Conservation (phyloP, 2,888 invertebrate genomes). For the Caenorhabditis panamensis region DNA sequence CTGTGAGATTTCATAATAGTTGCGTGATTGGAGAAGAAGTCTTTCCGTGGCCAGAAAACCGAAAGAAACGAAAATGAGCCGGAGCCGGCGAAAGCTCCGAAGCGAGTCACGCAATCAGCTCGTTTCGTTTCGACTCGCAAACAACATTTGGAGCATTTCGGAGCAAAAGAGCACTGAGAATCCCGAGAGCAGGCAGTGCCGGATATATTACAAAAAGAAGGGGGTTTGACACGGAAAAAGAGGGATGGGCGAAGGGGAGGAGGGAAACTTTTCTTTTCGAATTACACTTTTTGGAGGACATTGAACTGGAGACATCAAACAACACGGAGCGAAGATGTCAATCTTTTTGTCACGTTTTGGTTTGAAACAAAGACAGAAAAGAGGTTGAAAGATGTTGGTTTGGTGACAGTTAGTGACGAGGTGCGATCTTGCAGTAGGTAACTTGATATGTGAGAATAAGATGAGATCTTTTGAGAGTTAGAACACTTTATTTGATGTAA, state of each 20-base stretch:
- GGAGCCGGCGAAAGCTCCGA: not conserved
- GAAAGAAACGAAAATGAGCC: not conserved
- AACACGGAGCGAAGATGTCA: not conserved
- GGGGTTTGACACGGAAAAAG: no score
- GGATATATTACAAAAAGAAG: not conserved
- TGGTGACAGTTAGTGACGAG: no score
- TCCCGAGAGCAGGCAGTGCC: not conserved
- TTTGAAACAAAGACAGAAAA: no score
- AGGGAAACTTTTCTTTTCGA: not conserved
- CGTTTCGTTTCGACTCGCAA: not conserved
- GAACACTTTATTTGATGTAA: no score
- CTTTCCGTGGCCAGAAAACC: not conserved
- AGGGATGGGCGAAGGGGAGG: not conserved
- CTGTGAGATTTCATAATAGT: not conserved
- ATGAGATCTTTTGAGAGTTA: no score
- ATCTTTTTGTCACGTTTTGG: no score
- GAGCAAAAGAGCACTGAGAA: not conserved
- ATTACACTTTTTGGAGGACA: not conserved
- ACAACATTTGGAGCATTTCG: not conserved
- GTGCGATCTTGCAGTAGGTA: no score
- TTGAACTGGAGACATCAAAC: not conserved
- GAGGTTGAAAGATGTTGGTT: no score
- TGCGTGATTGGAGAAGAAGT: conserved; percentile 1
- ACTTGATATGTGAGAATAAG: no score
- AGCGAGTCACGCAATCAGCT: conserved; percentile 1